Evolutionary conservation across 2,797 vertebrate genomes (phyloP), one percentile per base, ranked within the genome.

Genomic region (Schizothorax lantsangensis): DNA sequence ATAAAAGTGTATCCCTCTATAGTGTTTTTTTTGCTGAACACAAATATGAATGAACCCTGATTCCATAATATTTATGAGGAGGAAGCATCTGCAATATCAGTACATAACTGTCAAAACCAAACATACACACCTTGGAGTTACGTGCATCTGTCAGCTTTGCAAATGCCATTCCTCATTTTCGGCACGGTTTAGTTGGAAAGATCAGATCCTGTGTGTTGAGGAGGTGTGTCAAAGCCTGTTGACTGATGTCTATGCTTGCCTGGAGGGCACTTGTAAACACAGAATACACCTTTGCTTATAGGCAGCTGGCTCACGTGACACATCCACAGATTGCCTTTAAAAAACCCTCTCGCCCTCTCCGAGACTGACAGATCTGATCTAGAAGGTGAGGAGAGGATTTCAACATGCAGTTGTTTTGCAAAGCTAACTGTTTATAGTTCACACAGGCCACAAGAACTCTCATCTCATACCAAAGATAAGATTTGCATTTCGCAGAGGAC

Each of bases 301-400:
- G 79, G 86, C 30, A 83, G 88, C 75, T 69, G 87, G 84, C 88
- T 90, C 94, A 94, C 90, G 92, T 94, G 94, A 94, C 77, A 88
- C 81, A 87, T 89, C 93, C 90, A 89, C 92, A 90, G 82, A 84
- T 87, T 5, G 86, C 54, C 74, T 90, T 81, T 62, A 90, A 91
- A 90, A 90, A 86, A 72, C 45, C 78, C 91, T 88, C 72, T 90
- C 84, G 5, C 81, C 82, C 54, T 91, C 88, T 75, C 91, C 84
- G 88, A 85, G 75, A 91, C 84, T 89, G 33, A 89, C 87, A 66
- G 87, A 59, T 83, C 57, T 45, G 84, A 49, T 82, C 88, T 62
- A 40, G 36, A 38, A 36, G 73, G 43, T 26, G 26, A 84, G 54
- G 8, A 62, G 54, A 86, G 81, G 59, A 69, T 82, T 79, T 36